Evolutionary conservation across 1,140 invertebrate species (phyloP).

Genomic region (Pogonomyrmex californicus): DNA sequence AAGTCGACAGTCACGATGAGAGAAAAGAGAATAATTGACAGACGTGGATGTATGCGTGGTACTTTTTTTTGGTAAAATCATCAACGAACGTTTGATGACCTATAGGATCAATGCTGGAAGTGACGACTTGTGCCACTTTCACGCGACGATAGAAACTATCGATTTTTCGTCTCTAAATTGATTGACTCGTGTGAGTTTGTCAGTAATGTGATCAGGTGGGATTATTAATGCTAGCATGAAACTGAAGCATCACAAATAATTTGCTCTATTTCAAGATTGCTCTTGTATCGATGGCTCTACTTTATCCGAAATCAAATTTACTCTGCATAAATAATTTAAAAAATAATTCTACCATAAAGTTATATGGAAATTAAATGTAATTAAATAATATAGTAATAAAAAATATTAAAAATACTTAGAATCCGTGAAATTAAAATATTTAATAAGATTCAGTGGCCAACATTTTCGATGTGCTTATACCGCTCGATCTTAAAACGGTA

Average conservation of each 20-base stretch:
- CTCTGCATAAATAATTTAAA: not conserved
- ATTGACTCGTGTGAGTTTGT: conserved; percentile 61
- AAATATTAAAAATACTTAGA: not conserved
- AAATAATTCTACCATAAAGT: not conserved
- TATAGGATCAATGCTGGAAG: conserved; percentile 66
- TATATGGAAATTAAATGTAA: not conserved
- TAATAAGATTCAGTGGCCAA: not conserved
- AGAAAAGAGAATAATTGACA: conserved; percentile 58
- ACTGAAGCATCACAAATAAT: conserved; percentile 55
- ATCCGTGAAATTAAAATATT: not conserved
- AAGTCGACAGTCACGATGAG: not conserved
- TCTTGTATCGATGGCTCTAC: not conserved
- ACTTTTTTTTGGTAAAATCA: conserved; percentile 69
- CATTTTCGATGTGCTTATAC: not conserved
- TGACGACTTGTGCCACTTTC: conserved; percentile 72
- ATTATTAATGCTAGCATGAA: conserved; percentile 52
- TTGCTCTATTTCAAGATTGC: not conserved
- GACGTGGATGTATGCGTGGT: conserved; percentile 1
- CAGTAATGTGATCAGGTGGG: conserved; percentile 1
- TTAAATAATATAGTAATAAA: not conserved
- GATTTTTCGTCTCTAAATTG: conserved; percentile 70
- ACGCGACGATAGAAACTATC: conserved; percentile 54
- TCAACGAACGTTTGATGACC: conserved; percentile 65
- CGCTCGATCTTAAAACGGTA: not conserved
- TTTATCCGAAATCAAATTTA: not conserved